Evolutionary conservation across 2,113 vertebrate genomes (phyloP).

Genomic region (Oenanthe oenanthe): DNA sequence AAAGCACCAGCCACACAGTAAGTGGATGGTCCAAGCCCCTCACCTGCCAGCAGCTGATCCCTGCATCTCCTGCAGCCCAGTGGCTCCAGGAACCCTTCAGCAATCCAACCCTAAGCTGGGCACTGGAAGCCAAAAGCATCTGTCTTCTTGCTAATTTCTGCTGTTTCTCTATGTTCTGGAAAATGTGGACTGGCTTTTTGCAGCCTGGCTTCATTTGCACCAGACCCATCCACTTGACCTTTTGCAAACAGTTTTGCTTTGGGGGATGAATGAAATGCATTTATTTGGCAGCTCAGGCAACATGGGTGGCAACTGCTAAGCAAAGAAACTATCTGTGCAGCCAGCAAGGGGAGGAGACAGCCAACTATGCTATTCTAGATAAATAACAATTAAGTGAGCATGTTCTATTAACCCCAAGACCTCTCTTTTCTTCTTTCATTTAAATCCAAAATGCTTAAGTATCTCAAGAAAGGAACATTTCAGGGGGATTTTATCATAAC

Average conservation of each 20-base stretch:
- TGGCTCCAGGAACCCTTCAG: background rate
- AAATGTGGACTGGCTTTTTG: background rate
- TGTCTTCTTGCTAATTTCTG: background rate
- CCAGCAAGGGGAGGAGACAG: background rate
- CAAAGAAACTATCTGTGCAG: slow-evolving; percentile 14
- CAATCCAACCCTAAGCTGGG: background rate
- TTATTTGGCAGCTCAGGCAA: background rate
- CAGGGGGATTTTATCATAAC: background rate
- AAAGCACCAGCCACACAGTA: rapidly evolving
- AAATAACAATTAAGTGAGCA: slow-evolving; percentile 20
- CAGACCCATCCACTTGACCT: background rate
- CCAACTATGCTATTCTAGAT: background rate
- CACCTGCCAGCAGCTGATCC: background rate
- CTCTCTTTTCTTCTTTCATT: background rate
- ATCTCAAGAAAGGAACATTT: background rate
- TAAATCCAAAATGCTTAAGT: background rate
- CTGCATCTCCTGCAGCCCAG: background rate
- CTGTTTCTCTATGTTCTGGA: background rate
- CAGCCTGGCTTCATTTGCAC: background rate
- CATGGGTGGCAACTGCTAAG: background rate
- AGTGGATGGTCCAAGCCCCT: background rate
- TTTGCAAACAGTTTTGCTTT: slow-evolving; percentile 9
- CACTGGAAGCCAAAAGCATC: background rate
- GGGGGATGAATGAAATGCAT: background rate
- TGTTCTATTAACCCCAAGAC: background rate